Evolutionary conservation across 2,888 invertebrate genomes (phyloP), one percentile per base, ranked within the genome.

Genomic region (Phaonia tiefii): DNA sequence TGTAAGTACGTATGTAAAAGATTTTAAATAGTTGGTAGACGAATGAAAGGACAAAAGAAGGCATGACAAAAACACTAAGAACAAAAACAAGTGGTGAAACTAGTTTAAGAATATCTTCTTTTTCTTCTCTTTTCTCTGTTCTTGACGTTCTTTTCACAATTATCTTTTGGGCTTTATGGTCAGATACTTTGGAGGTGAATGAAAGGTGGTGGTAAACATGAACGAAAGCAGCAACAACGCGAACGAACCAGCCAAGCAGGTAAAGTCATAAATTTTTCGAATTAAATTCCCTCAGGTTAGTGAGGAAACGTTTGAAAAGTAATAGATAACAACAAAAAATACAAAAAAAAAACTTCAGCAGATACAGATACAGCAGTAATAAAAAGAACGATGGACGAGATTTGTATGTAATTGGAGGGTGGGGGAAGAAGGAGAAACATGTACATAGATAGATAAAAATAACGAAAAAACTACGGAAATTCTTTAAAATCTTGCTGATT

Each of bases 41-140:
- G 22, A 51, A 51, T 51, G 22, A 51, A 22, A 22, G 20, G 51
- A 31, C 31, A 51, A 22, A 22, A 20, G 22, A 63, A 69, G 20
- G 26, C n/a, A 60, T 10, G 39, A 71, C 39, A 54, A 60, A 15
- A 13, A 80, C n/a, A n/a, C n/a, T n/a, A n/a, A n/a, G n/a, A n/a
- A n/a, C n/a, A 49, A 26, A 74, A 74, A 71, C 77, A 77, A 80
- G 77, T 80, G 77, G 80, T 80, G 69, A 77, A 75, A 80, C 80
- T 80, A 77, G 80, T 80, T 80, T 80, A 67, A 77, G 77, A 77
- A 80, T 63, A 71, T 54, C 31, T 17, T 58, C 22, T 49, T 22
- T 25, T 60, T 67, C 44, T 70, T 17, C 42, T 76, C 49, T 74
- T 39, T 15, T 15, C 11, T 75, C 37, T 49, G 46, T 75, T 67